Percentiles rank a stretch among this genome's conserved stretches.
Conservation (phyloP, 2,888 invertebrate species). For the Caenorhabditis japonica region DNA sequence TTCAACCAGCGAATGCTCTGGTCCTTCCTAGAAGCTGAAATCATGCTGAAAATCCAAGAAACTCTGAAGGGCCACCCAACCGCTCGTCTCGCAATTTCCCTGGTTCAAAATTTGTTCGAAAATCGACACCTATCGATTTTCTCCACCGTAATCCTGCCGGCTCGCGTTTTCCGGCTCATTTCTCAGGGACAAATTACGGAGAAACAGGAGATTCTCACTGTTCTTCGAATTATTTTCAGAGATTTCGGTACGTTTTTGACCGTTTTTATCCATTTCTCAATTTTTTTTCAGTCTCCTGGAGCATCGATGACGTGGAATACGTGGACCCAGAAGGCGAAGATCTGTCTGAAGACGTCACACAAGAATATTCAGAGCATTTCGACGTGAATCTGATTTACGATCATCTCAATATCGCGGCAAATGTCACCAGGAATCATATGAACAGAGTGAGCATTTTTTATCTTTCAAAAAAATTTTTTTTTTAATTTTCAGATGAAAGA, state of each 20-base stretch:
- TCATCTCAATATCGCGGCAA: slow-evolving; percentile 28
- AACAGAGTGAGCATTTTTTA: slow-evolving; percentile 1
- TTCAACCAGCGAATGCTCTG: slow-evolving; percentile 43
- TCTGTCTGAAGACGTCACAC: slow-evolving; percentile 18
- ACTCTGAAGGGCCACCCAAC: slow-evolving; percentile 18
- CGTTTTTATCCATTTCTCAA: background rate
- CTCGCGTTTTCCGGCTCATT: slow-evolving; percentile 28
- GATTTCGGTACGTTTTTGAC: slow-evolving; percentile 29
- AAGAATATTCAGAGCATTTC: slow-evolving; percentile 26
- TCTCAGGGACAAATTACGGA: slow-evolving; percentile 33
- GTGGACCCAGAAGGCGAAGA: slow-evolving; percentile 13
- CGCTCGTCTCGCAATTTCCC: slow-evolving; percentile 11
- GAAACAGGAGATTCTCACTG: slow-evolving; percentile 46
- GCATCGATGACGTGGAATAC: slow-evolving; percentile 22
- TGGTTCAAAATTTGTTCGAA: slow-evolving; percentile 7
- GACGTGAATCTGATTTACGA: slow-evolving; percentile 29
- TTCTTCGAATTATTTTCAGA: slow-evolving; percentile 25
- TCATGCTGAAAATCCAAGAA: slow-evolving; percentile 21
- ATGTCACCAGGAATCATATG: slow-evolving; percentile 31
- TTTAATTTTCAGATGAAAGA: slow-evolving; percentile 21
- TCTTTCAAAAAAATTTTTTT: background rate
- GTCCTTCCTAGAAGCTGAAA: slow-evolving; percentile 10
- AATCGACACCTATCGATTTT: slow-evolving; percentile 10
- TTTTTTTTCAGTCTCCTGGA: slow-evolving; percentile 42
- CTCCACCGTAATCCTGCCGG: slow-evolving; percentile 8